Conservation (phyloP, 2,888 invertebrate genomes). For the Troilus luridus region DNA sequence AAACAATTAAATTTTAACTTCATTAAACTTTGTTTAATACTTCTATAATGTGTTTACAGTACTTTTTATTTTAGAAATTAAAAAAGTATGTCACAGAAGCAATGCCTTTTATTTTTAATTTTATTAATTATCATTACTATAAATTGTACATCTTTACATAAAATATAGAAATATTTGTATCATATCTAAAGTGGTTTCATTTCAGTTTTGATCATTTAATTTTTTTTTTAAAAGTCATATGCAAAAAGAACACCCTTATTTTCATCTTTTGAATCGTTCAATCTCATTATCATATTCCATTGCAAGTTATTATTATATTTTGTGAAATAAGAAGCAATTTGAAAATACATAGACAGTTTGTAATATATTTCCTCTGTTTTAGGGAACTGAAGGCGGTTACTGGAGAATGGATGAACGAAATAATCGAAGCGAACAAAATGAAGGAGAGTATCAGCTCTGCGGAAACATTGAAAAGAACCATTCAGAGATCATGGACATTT, state of each 20-base stretch:
- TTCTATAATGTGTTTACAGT: too few relatives aligned
- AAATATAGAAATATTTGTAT: neutral
- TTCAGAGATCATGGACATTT: conserved; percentile 81
- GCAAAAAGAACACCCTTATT: too few relatives aligned
- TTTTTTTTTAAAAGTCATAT: neutral
- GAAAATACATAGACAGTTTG: neutral
- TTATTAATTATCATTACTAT: too few relatives aligned
- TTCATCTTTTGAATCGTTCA: too few relatives aligned
- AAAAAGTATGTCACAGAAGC: too few relatives aligned
- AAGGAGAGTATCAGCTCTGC: conserved; percentile 69
- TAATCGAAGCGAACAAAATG: conserved; percentile 72
- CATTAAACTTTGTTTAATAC: too few relatives aligned
- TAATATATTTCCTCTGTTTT: neutral
- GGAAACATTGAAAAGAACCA: conserved; percentile 77
- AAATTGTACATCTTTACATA: neutral
- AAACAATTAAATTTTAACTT: too few relatives aligned
- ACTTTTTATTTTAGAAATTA: too few relatives aligned
- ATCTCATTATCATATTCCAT: neutral
- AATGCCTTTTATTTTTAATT: too few relatives aligned
- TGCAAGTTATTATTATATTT: neutral
- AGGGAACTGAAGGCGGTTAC: conserved; percentile 79
- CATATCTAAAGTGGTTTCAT: neutral
- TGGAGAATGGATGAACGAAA: conserved; percentile 80
- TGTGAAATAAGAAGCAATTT: neutral
- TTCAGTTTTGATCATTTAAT: neutral